Evolutionary conservation across 2,113 vertebrate genomes (phyloP), one percentile per base, ranked within the genome.

Genomic region (Eurypyga helias): DNA sequence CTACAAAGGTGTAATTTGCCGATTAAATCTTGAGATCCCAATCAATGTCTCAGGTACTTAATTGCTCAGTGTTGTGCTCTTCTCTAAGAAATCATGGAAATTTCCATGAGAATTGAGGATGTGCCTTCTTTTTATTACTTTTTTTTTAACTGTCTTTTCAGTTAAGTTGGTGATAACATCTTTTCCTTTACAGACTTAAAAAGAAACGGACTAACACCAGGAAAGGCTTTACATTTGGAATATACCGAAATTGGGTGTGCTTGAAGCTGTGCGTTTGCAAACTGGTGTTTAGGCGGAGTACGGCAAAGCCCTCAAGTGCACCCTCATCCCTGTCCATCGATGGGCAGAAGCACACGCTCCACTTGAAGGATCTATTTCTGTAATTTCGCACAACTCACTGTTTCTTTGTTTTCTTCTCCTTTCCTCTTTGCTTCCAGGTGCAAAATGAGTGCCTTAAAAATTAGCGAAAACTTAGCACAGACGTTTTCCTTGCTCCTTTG

Each of bases 21-120:
- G 87, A 87, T 94, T 95, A 96, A 94, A 89, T 71, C 6, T 36
- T 31, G 60, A 79, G 72, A 81, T 97, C 65, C 2, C 2, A 96
- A 94, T 89, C 76, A 84, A 67, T 66, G 72, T 92, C 89, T 88
- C 51, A 80, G 61, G 55, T 18, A 41, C 0, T 7, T 79, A 94
- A 87, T 86, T 81, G 45, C 88, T 92, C 31, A 8, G 15, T 38
- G 28, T 70, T 83, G 10, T 28, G 55, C 18, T 80, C 61, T 94
- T 89, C 79, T 95, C 18, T 33, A 87, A 78, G 71, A 90, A 96
- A 92, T 46, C 12, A 36, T 87, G 83, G 94, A 96, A 94, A 93
- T 92, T 96, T 97, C 88, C 67, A 71, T 25, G 51, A 75, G 51
- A 92, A 86, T 51, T 77, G 34, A 88, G 34, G 16, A 34, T 23